A percentile compares a stretch with the other conserved stretches of the same genome.
Conservation (phyloP, 2,888 invertebrate genomes). For the Drosophila aldrichi region DNA sequence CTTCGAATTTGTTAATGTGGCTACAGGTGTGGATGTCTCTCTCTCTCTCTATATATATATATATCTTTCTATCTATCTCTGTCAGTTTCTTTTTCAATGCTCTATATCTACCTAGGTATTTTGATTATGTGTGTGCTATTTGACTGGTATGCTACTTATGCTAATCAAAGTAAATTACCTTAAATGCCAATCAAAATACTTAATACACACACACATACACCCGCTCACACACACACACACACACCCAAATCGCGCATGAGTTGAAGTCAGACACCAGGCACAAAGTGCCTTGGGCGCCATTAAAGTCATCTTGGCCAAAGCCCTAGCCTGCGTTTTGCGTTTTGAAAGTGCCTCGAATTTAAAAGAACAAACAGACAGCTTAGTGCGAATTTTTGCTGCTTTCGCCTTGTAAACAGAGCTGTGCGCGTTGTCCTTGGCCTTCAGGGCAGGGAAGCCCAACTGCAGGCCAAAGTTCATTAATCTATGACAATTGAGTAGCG, state of each 20-base stretch:
- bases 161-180: slow-evolving; percentile 42
- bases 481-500: slow-evolving; percentile 10
- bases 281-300: slow-evolving; percentile 28
- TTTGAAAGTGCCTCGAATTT: neutral
- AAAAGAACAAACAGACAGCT: slow-evolving; percentile 22
- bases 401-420: neutral
- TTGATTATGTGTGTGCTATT: slow-evolving; percentile 2
- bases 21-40: slow-evolving; percentile 11
- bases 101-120: neutral
- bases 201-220: neutral
- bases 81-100: neutral
- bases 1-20: slow-evolving; percentile 42
- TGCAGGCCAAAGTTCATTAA: slow-evolving; percentile 27
- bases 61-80: neutral
- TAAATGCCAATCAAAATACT: slow-evolving; percentile 43
- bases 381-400: slow-evolving; percentile 19
- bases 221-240: neutral
- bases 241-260: neutral
- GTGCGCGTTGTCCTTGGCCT: slow-evolving; percentile 21
- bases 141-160: slow-evolving; percentile 20
- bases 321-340: neutral
- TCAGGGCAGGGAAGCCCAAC: slow-evolving; percentile 9
- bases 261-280: slow-evolving; percentile 12
- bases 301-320: slow-evolving; percentile 25
- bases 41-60: neutral